Base-by-base conservation (phyloP, 2,113 vertebrate species). In the Platichthys flesus region DNA sequence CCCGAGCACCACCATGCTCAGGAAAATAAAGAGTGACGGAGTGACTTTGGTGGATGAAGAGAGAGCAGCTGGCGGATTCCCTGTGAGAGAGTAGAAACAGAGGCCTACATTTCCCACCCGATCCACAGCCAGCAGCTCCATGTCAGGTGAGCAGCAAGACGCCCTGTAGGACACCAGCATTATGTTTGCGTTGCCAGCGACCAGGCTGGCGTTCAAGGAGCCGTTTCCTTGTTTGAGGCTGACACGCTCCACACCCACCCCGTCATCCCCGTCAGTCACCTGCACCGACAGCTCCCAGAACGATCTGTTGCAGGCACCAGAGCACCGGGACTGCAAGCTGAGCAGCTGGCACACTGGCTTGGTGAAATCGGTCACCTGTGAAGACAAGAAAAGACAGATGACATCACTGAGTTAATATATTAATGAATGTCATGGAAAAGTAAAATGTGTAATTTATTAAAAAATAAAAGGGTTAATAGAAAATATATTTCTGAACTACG, bases 121-220 rank as follows among this genome's bases (percentile, higher is more conserved):
- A 23, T 93, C 94, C 47, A 91, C 90, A 20, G 68, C 88, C 78
- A 76, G 42, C 45, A 94, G 67, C 80, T 89, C 81, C 68, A 92
- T 47, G 0, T 85, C 68, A 5, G 82, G 79, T 0, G 78, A 69
- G 18, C 86, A 90, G 75, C 93, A 94, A 15, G 88, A 89, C 0
- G 89, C 76, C 2, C 13, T 83, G 84, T 93, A 94, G 54, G 68
- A 73, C 12, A 83, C 91, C 58, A 89, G 24, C 0, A 62, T 90
- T n/a, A 73, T 24, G 51, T 89, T 83, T 16, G 49, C 1, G 2
- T 77, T 66, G 24, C 35, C 71, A 20, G 77, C 5, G 0, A 5
- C 77, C 56, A 13, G 40, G 23, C 20, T 88, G 61, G 75, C 76
- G 70, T 20, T 79, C 21, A 94, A 2, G 42, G 84, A 89, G 3